phyloP scores from a whole-genome alignment of 2,113 vertebrate species.

The Pterocles gutturalis region DNA sequence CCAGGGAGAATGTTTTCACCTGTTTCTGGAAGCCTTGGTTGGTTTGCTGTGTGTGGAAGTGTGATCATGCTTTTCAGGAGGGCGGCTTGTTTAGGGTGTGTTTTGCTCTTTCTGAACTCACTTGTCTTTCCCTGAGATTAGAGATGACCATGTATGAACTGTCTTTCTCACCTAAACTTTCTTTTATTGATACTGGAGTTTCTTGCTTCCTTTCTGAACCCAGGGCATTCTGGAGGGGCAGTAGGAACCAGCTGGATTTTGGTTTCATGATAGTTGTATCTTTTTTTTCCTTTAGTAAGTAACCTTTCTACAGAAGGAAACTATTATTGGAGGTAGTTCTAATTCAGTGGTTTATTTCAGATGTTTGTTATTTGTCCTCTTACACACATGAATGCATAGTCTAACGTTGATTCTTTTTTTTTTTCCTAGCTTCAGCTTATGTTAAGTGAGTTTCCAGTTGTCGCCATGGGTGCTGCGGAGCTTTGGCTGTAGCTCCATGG shows the following conservation, averaged over 20 bases:
- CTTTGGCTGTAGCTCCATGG: conserved; percentile 39
- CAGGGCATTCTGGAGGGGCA: not conserved
- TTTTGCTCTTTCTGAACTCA: not conserved
- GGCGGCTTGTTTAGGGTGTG: not conserved
- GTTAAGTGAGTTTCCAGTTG: not conserved
- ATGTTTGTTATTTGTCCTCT: not conserved
- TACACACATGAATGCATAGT: not conserved
- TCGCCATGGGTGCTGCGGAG: conserved; percentile 17
- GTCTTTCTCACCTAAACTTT: not conserved
- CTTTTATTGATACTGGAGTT: not conserved
- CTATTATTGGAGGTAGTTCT: not conserved
- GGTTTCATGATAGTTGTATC: not conserved
- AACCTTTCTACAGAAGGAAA: not conserved
- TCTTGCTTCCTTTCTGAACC: not conserved
- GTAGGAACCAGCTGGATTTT: not conserved
- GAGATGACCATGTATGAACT: not conserved
- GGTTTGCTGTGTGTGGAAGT: not conserved
- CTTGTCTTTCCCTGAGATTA: not conserved
- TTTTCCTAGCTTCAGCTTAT: not conserved
- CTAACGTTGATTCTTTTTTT: not conserved
- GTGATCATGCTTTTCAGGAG: not conserved
- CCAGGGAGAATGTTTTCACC: not conserved
- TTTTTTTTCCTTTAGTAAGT: not conserved
- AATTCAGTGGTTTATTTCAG: not conserved
- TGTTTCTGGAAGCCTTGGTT: not conserved